These are phyloP conservation scores for Daboia siamensis DNA, from an alignment of 2,113 vertebrate species.

Conservation along the genomic window DNA sequence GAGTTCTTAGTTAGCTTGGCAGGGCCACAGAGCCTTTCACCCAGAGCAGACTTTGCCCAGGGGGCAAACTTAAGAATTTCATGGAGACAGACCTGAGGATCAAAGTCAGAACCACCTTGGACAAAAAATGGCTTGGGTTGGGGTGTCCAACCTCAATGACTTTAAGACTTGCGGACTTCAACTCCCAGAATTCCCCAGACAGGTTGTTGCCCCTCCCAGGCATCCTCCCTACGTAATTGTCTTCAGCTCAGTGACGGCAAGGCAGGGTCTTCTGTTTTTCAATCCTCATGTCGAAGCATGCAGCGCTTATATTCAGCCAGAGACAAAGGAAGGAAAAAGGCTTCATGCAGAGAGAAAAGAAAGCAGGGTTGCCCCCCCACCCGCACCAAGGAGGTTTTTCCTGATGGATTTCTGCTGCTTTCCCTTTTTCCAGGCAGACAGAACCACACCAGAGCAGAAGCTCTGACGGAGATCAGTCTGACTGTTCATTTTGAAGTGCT, in stretches of 20 bases:
- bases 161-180: no score
- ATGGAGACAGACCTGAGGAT: background rate
- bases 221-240: background rate
- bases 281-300: background rate
- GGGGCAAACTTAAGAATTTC: background rate
- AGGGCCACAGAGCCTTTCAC: background rate
- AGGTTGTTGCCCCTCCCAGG: background rate
- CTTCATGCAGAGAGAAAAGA: background rate
- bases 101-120: no score
- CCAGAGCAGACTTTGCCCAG: no score
- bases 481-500: background rate
- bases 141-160: no score
- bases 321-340: fast-evolving
- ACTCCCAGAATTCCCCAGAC: no score
- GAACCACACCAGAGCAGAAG: background rate
- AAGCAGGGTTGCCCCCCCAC: constrained; percentile 67
- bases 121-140: no score
- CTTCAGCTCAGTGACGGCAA: constrained; percentile 2
- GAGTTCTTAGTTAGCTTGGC: background rate
- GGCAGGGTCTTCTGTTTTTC: background rate
- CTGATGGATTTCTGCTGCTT: constrained; percentile 20
- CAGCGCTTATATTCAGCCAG: background rate
- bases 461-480: background rate
- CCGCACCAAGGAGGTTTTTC: constrained; percentile 58
- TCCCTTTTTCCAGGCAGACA: background rate